A percentile compares a stretch with the other conserved stretches of the same genome.
phyloP scores from a whole-genome alignment of 2,113 vertebrate genomes.

The Campylomormyrus tamandua region DNA sequence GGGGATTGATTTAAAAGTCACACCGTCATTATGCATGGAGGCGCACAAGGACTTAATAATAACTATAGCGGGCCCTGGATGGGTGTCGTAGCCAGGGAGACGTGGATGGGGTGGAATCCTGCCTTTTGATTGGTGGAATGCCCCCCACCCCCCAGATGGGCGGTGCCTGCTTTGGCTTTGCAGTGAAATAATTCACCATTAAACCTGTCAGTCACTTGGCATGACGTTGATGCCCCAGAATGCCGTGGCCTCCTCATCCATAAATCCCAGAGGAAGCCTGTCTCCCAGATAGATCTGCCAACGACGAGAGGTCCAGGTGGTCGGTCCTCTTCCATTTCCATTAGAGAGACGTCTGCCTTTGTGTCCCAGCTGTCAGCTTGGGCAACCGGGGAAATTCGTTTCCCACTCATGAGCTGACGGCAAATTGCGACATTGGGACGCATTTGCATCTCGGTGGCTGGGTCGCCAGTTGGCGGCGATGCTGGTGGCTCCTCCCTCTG shows the following conservation, averaged over 20 bases:
- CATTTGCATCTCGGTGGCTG: not conserved
- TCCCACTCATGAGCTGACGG: not conserved
- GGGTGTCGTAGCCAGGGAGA: not conserved
- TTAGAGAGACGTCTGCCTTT: not conserved
- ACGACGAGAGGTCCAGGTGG: not conserved
- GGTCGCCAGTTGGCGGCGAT: not conserved
- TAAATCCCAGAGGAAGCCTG: not conserved
- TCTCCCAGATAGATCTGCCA: not conserved
- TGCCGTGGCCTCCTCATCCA: not conserved
- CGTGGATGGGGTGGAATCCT: not conserved
- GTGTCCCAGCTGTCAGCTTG: not conserved
- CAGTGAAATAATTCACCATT: not conserved
- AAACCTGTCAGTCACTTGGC: not conserved
- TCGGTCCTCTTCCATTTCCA: not conserved
- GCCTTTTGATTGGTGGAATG: not conserved
- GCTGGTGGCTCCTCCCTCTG: not conserved
- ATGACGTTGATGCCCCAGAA: not conserved
- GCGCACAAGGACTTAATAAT: not conserved
- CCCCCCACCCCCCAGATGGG: not conserved
- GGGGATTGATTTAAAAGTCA: constrained; percentile 2
- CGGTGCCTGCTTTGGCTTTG: not conserved
- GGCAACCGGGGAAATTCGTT: not conserved
- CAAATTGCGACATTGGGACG: not conserved
- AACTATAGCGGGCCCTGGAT: not conserved
- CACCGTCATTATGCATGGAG: not conserved